A percentile compares a stretch with the other conserved stretches of the same genome.
These are phyloP conservation scores for Hormaphis cornu DNA, from an alignment of 1,140 invertebrate species.

Conservation along the genomic window DNA sequence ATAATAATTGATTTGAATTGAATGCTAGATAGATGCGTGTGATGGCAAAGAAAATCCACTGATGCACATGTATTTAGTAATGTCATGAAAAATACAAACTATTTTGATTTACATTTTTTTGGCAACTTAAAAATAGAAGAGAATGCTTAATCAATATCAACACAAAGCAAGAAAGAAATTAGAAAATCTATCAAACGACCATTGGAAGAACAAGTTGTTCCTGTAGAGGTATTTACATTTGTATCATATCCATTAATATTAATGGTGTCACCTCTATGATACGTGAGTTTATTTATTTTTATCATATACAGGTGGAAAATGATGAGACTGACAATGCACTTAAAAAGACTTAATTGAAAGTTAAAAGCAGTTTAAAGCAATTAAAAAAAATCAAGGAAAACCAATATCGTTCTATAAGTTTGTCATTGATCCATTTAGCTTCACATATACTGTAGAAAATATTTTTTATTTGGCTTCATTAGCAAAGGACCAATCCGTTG, in stretches of 20 bases:
- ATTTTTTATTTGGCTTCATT: constrained; percentile 14
- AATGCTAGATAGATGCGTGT: neutral
- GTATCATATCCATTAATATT: too few species aligned
- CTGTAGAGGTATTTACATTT: neutral
- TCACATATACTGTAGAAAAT: constrained; percentile 3
- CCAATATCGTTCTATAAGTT: neutral
- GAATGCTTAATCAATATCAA: neutral
- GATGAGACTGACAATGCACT: neutral
- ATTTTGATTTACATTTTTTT: neutral
- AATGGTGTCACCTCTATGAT: neutral
- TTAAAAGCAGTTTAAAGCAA: neutral
- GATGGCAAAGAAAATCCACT: neutral
- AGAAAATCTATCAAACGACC: neutral
- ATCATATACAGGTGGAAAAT: neutral
- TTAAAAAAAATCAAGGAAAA: neutral
- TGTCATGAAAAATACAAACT: neutral
- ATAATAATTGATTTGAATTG: neutral
- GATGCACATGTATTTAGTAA: neutral
- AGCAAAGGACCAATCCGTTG: neutral
- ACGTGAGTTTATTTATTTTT: neutral
- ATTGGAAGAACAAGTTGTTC: neutral
- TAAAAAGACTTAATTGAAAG: neutral
- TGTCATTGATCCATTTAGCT: constrained; percentile 8
- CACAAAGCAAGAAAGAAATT: neutral
- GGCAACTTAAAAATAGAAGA: neutral